These are phyloP conservation scores for Agrochola lychnidis DNA, from an alignment of 2,888 invertebrate genomes.

Conservation along the genomic window DNA sequence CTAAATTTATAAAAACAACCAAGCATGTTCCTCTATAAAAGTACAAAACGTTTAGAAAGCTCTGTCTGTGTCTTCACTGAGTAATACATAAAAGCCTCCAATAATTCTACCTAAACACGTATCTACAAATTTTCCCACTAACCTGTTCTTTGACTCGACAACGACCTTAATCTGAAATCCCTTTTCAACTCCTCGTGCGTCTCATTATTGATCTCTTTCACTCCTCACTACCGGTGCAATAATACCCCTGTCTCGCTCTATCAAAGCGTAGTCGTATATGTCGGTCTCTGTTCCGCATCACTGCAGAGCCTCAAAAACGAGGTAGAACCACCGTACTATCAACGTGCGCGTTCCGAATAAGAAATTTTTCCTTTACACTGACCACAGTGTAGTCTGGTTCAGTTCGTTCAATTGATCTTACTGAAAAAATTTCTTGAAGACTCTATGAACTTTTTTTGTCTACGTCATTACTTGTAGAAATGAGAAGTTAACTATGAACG, in stretches of 20 bases:
- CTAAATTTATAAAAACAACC: neutral
- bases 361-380: constrained; percentile 82
- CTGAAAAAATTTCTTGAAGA: constrained; percentile 67
- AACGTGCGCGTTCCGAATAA: constrained; percentile 85
- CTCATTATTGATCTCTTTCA: constrained; percentile 91
- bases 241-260: constrained; percentile 79
- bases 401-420: constrained; percentile 61
- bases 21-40: neutral
- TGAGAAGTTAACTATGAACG: constrained; percentile 65
- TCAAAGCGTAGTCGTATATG: constrained; percentile 67
- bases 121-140: constrained; percentile 79
- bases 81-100: constrained; percentile 1
- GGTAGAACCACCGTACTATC: constrained; percentile 86
- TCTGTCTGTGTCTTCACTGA: constrained; percentile 34
- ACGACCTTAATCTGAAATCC: constrained; percentile 91
- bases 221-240: constrained; percentile 91
- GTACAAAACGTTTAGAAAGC: neutral
- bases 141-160: constrained; percentile 87
- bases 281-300: constrained; percentile 82
- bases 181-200: constrained; percentile 91
- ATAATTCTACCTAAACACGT: constrained; percentile 37
- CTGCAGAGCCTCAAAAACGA: constrained; percentile 91
- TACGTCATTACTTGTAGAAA: constrained; percentile 63
- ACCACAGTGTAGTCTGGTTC: constrained; percentile 77
- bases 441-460: constrained; percentile 51